A percentile compares a stretch with the other conserved stretches of the same genome.
These are phyloP conservation scores for Oreochromis tanganicae DNA, from an alignment of 2,113 vertebrate species.

Conservation along the genomic window DNA sequence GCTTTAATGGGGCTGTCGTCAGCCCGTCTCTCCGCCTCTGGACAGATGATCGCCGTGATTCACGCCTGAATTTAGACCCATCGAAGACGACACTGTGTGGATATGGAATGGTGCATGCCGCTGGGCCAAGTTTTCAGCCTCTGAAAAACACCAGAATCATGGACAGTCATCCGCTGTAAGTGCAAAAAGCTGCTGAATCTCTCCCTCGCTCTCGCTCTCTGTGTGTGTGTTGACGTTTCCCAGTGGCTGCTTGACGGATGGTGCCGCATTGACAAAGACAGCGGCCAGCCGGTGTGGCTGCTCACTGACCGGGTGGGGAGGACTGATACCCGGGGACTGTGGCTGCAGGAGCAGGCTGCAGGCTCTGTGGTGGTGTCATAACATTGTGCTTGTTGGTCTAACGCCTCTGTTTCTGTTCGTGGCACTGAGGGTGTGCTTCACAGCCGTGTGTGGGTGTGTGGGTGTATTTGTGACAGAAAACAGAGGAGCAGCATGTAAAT, in stretches of 20 bases:
- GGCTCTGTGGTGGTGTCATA: neutral
- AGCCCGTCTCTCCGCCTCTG: conserved; percentile 45
- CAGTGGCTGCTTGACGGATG: conserved; percentile 55
- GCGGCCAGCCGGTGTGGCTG: conserved; percentile 38
- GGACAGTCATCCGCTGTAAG: conserved; percentile 87
- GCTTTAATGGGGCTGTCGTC: conserved; percentile 33
- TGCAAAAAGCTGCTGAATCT: neutral
- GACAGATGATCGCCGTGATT: conserved; percentile 31
- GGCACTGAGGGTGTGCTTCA: neutral
- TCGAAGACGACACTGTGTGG: conserved; percentile 38
- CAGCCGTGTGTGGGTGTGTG: conserved; percentile 2
- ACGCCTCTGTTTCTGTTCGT: conserved; percentile 12
- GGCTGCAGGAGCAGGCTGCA: neutral
- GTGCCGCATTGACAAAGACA: conserved; percentile 65
- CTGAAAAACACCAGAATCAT: conserved; percentile 77
- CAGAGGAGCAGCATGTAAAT: neutral
- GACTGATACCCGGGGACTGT: neutral
- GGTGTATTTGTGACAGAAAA: conserved; percentile 44
- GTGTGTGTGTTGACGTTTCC: conserved; percentile 49
- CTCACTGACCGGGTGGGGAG: conserved; percentile 3
- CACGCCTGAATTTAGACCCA: conserved; percentile 37
- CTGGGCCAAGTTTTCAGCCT: conserved; percentile 74
- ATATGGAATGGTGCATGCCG: conserved; percentile 87
- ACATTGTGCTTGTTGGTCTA: neutral
- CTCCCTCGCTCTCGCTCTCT: neutral